These are phyloP conservation scores for Thinocorus orbignyianus DNA, from an alignment of 2,113 vertebrate species.

Conservation along the genomic window DNA sequence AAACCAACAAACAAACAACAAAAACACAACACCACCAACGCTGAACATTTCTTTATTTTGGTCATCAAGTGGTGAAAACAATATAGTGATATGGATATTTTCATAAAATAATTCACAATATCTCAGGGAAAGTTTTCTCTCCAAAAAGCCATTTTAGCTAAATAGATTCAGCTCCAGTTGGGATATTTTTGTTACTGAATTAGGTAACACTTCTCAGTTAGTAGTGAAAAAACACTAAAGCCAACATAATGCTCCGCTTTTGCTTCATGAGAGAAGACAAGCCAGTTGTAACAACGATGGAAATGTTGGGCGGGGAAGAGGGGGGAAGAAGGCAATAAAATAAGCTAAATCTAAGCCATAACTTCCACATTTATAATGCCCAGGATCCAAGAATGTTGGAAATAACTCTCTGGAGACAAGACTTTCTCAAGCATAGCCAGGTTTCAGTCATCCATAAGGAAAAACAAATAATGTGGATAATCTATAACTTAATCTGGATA, in stretches of 20 bases:
- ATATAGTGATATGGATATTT: neutral
- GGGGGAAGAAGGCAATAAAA: neutral
- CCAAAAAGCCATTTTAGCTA: neutral
- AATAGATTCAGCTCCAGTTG: neutral
- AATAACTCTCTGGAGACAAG: neutral
- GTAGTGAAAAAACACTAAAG: neutral
- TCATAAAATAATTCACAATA: neutral
- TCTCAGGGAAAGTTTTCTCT: neutral
- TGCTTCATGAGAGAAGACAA: neutral
- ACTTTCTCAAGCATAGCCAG: neutral
- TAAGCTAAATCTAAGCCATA: neutral
- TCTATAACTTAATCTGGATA: neutral
- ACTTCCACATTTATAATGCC: neutral
- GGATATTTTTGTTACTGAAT: neutral
- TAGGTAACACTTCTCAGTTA: neutral
- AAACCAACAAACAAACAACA: neutral
- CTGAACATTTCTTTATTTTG: neutral
- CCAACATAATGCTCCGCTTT: neutral
- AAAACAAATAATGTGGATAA: neutral
- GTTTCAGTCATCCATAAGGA: neutral
- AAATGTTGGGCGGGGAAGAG: fast-evolving
- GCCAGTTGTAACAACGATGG: neutral
- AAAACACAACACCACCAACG: neutral
- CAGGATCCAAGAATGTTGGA: neutral
- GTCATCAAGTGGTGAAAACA: neutral